Percentiles rank a stretch among this genome's conserved stretches.
Conservation (phyloP, 2,113 vertebrate species). For the Hyperoodon ampullatus region DNA sequence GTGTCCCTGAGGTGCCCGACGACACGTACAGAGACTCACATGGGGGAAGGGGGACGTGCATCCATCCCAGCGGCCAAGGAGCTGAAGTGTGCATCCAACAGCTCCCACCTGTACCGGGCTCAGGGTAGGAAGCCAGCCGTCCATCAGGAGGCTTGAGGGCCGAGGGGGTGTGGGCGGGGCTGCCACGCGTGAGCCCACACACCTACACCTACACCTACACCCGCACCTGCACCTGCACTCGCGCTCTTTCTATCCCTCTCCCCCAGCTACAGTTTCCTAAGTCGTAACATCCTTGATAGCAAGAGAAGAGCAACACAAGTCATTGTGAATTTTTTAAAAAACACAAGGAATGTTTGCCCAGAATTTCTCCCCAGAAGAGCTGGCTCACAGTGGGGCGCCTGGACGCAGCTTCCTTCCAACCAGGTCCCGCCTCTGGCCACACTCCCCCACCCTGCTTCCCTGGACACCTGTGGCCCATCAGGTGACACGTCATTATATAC, state of each 20-base stretch:
- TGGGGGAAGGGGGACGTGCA: too few species aligned
- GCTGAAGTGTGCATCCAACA: neutral
- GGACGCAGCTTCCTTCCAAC: neutral
- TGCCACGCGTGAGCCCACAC: accelerated
- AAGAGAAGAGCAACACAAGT: neutral
- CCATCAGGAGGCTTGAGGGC: neutral
- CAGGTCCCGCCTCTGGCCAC: conserved; percentile 25
- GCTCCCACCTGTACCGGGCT: neutral
- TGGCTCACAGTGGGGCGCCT: accelerated
- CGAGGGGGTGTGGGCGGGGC: accelerated
- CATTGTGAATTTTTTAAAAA: neutral
- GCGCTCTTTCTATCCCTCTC: neutral
- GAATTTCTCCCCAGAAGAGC: neutral
- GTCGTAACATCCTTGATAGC: neutral
- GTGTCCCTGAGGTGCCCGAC: accelerated
- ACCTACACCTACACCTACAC: too few species aligned
- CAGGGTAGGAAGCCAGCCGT: neutral
- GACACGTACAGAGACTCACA: accelerated
- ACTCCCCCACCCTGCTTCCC: accelerated
- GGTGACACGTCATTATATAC: conserved; percentile 58
- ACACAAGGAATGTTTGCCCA: neutral
- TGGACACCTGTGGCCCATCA: conserved; percentile 74
- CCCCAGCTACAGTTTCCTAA: neutral
- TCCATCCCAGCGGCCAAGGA: neutral
- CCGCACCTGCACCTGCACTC: neutral